Percentiles rank a stretch among this genome's conserved stretches.
phyloP scores from a whole-genome alignment of 2,888 invertebrate species.

The Luperina nickerlii region DNA sequence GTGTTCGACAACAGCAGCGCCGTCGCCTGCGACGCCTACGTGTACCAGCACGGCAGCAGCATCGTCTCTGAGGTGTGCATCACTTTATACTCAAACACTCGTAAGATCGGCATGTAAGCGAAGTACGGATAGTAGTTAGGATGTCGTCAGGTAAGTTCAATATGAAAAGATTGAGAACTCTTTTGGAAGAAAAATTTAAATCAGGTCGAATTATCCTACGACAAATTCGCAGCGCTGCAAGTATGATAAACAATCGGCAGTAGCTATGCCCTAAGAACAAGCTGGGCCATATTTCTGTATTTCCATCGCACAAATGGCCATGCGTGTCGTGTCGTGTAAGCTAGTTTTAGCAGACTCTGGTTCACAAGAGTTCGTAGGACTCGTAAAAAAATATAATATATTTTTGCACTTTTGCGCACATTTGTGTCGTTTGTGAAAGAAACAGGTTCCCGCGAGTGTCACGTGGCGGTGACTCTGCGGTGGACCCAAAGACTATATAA shows the following conservation, averaged over 20 bases:
- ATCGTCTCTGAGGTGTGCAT: constrained; percentile 89
- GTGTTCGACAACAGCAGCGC: constrained; percentile 81
- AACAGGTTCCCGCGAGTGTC: constrained; percentile 47
- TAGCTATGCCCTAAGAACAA: not conserved
- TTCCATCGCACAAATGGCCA: not conserved
- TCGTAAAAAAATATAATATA: constrained; percentile 32
- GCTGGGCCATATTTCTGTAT: constrained; percentile 14
- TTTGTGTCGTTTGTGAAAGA: constrained; percentile 36
- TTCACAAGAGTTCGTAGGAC: constrained; percentile 51
- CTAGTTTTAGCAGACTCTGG: constrained; percentile 23
- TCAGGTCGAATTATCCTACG: not conserved
- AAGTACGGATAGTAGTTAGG: not conserved
- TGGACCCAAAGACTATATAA: not conserved
- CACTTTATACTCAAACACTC: not conserved
- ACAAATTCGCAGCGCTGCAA: not conserved
- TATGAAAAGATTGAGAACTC: not conserved
- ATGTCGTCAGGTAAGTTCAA: not conserved
- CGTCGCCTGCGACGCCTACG: constrained; percentile 82
- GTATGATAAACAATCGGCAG: not conserved
- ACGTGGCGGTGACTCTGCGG: constrained; percentile 36
- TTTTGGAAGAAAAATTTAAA: not conserved
- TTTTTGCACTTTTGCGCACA: constrained; percentile 29
- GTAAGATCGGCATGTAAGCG: not conserved
- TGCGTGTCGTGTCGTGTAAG: constrained; percentile 23
- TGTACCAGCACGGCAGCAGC: constrained; percentile 87